Conservation (phyloP, 2,888 invertebrate species). For the Rhimphoctona megacephalus region DNA sequence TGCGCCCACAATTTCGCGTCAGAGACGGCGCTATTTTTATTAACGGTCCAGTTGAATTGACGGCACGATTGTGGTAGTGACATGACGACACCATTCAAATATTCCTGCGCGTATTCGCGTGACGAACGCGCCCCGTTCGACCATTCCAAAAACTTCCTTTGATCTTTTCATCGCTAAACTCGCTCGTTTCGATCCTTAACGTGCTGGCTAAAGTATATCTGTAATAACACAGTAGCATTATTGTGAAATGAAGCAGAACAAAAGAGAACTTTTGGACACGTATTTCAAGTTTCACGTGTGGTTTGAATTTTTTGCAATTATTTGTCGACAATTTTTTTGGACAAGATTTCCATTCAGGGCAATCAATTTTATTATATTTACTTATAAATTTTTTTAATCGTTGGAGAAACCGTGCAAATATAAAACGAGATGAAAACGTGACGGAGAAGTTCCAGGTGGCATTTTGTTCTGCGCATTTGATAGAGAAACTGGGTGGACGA, state of each 20-base stretch:
- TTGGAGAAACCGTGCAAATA: neutral
- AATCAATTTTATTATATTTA: neutral
- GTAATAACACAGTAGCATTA: neutral
- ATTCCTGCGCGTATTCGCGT: neutral
- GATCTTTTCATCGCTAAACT: neutral
- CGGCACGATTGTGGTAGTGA: slow-evolving; percentile 20
- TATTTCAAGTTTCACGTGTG: too few relatives aligned
- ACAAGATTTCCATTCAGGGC: neutral
- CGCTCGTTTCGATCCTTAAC: neutral
- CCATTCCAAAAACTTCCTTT: slow-evolving; percentile 30
- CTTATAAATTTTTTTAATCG: neutral
- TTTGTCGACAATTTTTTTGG: neutral
- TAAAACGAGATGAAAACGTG: neutral
- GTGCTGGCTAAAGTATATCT: neutral
- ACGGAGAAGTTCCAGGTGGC: slow-evolving; percentile 7
- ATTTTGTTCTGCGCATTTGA: neutral
- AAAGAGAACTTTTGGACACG: too few relatives aligned
- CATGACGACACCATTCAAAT: slow-evolving; percentile 21
- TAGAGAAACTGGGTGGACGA: neutral
- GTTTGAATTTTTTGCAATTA: too few relatives aligned
- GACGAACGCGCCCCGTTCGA: slow-evolving; percentile 13
- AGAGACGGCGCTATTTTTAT: slow-evolving; percentile 67
- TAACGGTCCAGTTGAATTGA: slow-evolving; percentile 55
- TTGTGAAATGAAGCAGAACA: too few relatives aligned
- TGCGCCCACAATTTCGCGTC: slow-evolving; percentile 62